These are phyloP conservation scores for Pseudomyrmex sp. DNA, from an alignment of 1,140 invertebrate genomes.

Conservation along the genomic window DNA sequence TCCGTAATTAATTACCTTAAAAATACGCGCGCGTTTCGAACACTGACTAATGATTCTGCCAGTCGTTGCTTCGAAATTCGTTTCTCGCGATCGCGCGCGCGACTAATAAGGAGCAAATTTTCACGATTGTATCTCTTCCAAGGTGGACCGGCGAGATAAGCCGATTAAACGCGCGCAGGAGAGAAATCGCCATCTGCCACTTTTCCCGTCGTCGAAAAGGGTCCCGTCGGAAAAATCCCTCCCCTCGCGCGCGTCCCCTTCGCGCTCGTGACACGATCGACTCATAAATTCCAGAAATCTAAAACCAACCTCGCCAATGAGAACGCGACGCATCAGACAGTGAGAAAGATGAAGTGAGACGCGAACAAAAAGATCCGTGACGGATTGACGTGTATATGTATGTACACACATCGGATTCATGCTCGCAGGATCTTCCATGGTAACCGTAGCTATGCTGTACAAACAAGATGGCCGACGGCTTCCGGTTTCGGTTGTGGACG, in stretches of 20 bases:
- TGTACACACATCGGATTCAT: slow-evolving; percentile 35
- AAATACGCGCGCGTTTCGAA: neutral
- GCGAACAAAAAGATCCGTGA: slow-evolving; percentile 74
- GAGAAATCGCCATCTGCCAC: slow-evolving; percentile 77
- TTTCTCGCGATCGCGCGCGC: slow-evolving; percentile 14
- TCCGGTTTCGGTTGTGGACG: slow-evolving; percentile 81
- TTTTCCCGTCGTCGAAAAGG: slow-evolving; percentile 53
- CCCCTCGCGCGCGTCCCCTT: neutral
- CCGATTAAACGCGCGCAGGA: slow-evolving; percentile 79
- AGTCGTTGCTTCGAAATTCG: neutral
- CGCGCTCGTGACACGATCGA: slow-evolving; percentile 39
- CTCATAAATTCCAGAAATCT: slow-evolving; percentile 83
- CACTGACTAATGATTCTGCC: neutral
- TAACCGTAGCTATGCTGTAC: slow-evolving; percentile 83
- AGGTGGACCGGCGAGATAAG: slow-evolving; percentile 65
- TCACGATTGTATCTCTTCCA: slow-evolving; percentile 37
- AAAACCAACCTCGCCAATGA: slow-evolving; percentile 78
- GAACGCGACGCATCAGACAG: slow-evolving; percentile 76
- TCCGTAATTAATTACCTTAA: neutral
- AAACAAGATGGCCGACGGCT: slow-evolving; percentile 85
- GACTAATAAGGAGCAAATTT: slow-evolving; percentile 26
- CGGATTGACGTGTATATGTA: slow-evolving; percentile 51
- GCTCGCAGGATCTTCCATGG: slow-evolving; percentile 79
- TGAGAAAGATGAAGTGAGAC: neutral
- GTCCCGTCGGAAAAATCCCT: slow-evolving; percentile 3